These are phyloP conservation scores for Aramus guarauna DNA, from an alignment of 2,113 vertebrate genomes.

Conservation along the genomic window DNA sequence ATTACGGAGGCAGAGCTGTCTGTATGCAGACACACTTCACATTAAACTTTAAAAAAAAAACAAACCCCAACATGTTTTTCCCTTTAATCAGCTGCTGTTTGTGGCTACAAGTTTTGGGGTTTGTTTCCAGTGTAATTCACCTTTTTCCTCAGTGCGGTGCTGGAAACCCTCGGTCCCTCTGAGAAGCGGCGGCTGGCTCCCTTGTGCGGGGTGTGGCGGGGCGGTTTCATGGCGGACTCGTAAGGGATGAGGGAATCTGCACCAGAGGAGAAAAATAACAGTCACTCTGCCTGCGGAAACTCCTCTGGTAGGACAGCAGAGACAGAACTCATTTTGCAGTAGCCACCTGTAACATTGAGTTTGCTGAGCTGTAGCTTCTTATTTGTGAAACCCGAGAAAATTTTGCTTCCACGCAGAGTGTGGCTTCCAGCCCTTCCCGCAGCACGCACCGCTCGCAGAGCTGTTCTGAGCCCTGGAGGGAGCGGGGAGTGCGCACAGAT, in stretches of 20 bases:
- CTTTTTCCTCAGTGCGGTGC: not conserved
- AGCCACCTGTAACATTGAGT: not conserved
- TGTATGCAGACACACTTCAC: too few species aligned
- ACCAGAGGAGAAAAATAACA: too few species aligned
- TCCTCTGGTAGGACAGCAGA: not conserved
- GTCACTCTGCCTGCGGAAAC: not conserved
- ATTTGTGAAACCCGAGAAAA: accelerated
- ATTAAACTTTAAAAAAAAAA: too few species aligned
- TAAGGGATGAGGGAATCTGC: not conserved
- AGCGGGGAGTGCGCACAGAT: accelerated
- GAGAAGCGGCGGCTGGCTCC: not conserved
- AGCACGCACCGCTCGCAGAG: accelerated
- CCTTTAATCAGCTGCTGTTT: not conserved
- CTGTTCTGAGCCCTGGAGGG: not conserved
- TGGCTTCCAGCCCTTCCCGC: not conserved
- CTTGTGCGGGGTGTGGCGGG: not conserved
- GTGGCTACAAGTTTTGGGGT: not conserved
- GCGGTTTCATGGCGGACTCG: not conserved
- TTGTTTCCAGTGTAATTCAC: not conserved
- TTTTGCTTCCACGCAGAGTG: not conserved
- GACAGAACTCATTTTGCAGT: not conserved
- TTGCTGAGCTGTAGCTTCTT: not conserved
- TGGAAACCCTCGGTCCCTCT: not conserved
- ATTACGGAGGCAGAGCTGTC: not conserved
- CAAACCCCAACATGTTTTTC: too few species aligned